Base-by-base conservation (phyloP, 2,113 vertebrate species). In the Marmota monax region DNA sequence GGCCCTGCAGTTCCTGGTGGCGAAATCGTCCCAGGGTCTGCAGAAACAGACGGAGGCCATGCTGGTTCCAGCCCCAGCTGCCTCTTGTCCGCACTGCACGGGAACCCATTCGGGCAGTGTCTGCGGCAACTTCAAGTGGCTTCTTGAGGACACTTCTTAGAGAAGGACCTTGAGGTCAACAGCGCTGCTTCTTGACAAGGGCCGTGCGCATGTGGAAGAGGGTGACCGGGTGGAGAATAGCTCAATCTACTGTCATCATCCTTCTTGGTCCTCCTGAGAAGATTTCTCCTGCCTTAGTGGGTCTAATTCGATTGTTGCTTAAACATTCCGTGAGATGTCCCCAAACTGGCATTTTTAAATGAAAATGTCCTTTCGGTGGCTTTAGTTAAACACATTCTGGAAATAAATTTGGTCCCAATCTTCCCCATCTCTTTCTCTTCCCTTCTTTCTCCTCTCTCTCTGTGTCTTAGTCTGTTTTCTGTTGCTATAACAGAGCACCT, bases 91-190 rank as follows among this genome's bases (percentile, higher is more conserved):
- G 58, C 25, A 74, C 84, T 53, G 90, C 37, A 11, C 0, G 0
- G 56, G 63, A n/a, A 73, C 53, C 79, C 17, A 0, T 79, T 45
- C 5, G 90, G 88, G 69, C 73, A 83, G 78, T 4, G 22, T 53
- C 48, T 56, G 32, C 2, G 1, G 39, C 63, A 67, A 85, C 87
- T 92, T 97, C 91, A 96, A 97, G 95, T 84, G 89, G 69, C 83
- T 96, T 53, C 83, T 93, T 29, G 63, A 95, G 78, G 89, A 74
- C 10, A 11, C 42, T 27, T 78, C 82, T 90, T 69, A 53, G 42
- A 63, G 58, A 65, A 61, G 72, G 77, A 48, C 91, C 67, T 72
- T 11, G 4, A 92, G 91, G 93, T 97, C 95, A 96, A 92, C 2
- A 88, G 72, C 23, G 2, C 53, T 16, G 58, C 67, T 80, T 89